Evolutionary conservation across 2,888 invertebrate species (phyloP).

Genomic region (Rhynchonema sp.): DNA sequence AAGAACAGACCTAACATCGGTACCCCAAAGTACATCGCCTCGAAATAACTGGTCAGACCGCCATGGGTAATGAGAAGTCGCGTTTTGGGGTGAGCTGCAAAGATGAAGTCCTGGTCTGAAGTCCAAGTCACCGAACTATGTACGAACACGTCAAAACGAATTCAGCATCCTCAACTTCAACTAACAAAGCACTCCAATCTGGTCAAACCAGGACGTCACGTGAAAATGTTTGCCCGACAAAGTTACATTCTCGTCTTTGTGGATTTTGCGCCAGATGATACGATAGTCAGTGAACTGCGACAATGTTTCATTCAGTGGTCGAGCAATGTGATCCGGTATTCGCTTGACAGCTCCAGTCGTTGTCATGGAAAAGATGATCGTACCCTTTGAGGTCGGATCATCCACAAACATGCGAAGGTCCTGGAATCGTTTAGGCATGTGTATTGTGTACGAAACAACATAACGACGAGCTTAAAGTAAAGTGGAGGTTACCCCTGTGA

Average conservation of each 20-base stretch:
- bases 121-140: too few relatives aligned
- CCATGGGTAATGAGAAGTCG: not conserved
- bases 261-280: not conserved
- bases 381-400: not conserved
- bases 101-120: too few relatives aligned
- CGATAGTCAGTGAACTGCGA: not conserved
- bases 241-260: too few relatives aligned
- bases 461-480: not conserved
- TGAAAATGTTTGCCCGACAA: not conserved
- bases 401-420: not conserved
- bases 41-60: not conserved
- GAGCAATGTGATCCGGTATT: not conserved
- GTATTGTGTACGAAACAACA: not conserved
- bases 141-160: too few relatives aligned
- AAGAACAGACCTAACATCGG: not conserved
- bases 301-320: not conserved
- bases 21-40: not conserved
- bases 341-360: not conserved
- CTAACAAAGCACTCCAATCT: not conserved
- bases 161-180: too few relatives aligned
- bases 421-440: not conserved
- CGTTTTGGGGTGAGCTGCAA: not conserved
- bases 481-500: not conserved
- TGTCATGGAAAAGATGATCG: not conserved
- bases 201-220: not conserved